Evolutionary conservation across 2,113 vertebrate genomes (phyloP).

Genomic region (Dolichallabes microphthalmus): DNA sequence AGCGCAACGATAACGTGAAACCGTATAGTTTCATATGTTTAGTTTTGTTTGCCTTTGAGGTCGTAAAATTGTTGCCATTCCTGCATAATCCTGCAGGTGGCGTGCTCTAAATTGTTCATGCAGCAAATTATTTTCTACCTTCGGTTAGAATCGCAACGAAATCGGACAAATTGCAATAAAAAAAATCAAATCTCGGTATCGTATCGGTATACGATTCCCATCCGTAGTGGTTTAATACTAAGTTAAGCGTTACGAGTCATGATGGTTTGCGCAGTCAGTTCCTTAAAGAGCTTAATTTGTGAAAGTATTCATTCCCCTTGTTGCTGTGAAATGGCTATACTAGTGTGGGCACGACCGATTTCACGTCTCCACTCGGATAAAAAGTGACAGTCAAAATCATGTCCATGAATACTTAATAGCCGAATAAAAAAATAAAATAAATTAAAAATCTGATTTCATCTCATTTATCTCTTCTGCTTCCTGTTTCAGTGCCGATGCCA

Average conservation of each 20-base stretch:
- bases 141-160: too few relatives aligned
- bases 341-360: not conserved
- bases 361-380: not conserved
- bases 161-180: too few relatives aligned
- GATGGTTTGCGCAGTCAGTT: not conserved
- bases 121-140: too few relatives aligned
- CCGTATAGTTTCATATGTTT: too few relatives aligned
- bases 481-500: slow-evolving; percentile 81
- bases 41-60: not conserved
- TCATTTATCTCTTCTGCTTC: slow-evolving; percentile 35
- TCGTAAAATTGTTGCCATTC: too few relatives aligned
- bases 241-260: not conserved
- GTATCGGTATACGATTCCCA: too few relatives aligned
- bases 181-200: too few relatives aligned
- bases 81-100: too few relatives aligned
- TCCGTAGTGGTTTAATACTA: too few relatives aligned
- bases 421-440: too few relatives aligned
- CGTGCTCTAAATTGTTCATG: too few relatives aligned
- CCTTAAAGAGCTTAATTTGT: not conserved
- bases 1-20: not conserved
- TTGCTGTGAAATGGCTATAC: not conserved
- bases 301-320: not conserved
- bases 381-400: not conserved
- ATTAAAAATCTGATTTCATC: not conserved
- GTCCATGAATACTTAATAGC: too few relatives aligned